Percentiles rank a stretch among this genome's conserved stretches.
phyloP scores from a whole-genome alignment of 2,888 invertebrate genomes.

The Germaria angustata region DNA sequence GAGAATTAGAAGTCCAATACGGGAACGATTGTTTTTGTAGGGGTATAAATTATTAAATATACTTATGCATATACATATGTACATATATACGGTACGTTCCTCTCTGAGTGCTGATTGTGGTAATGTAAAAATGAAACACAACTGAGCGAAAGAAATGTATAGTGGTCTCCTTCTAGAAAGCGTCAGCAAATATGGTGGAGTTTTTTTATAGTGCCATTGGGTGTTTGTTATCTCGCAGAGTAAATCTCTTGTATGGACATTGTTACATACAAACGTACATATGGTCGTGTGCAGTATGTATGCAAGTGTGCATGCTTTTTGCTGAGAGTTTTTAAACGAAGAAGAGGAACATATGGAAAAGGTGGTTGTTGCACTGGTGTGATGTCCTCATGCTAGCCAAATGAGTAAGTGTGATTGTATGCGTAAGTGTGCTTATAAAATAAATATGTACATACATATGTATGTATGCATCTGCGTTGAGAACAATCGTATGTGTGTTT shows the following conservation, averaged over 20 bases:
- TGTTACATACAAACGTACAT: neutral
- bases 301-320: conserved; percentile 13
- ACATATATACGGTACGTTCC: neutral
- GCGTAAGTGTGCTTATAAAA: neutral
- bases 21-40: conserved; percentile 70
- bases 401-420: neutral
- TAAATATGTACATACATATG: neutral
- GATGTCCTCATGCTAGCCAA: conserved; percentile 11
- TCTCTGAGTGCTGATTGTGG: conserved; percentile 26
- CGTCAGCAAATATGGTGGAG: conserved; percentile 52
- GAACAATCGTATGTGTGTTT: neutral
- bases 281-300: neutral
- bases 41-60: neutral
- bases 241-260: conserved; percentile 31
- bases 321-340: conserved; percentile 20
- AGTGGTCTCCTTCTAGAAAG: conserved; percentile 22
- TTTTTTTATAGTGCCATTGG: conserved; percentile 27
- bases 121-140: neutral
- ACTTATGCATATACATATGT: too few species aligned
- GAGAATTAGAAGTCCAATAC: conserved; percentile 72
- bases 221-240: conserved; percentile 47
- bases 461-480: neutral
- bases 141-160: neutral
- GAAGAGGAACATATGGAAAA: conserved; percentile 6
- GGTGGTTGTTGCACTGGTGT: conserved; percentile 43